Base-by-base conservation (phyloP, 2,888 invertebrate species). In the Tuta absoluta region DNA sequence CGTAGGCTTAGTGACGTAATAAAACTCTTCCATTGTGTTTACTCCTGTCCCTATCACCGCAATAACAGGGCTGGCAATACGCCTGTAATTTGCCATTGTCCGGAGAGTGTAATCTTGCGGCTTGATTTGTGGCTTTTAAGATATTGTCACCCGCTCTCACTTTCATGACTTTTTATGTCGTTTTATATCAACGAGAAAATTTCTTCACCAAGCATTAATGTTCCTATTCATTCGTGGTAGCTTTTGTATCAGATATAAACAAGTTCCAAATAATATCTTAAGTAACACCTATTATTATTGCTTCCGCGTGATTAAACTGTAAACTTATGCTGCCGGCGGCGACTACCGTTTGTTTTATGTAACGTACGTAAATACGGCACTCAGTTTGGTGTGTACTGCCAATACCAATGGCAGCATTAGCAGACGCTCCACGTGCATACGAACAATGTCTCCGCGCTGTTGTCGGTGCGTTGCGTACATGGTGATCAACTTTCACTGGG, bases 1-100 rank as follows among this genome's bases (percentile, higher is more conserved):
- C 71, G 87, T 87, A 85, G 87, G 84, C 81, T 82, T 73, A 74
- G 79, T 89, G 87, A 88, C 86, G 87, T 87, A 82, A 88, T 78
- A 72, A 72, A 75, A 78, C 69, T 76, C 72, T 57, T 37, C 28
- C 51, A 62, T 66, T 63, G 63, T 62, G 45, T 49, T 62, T 51
- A 56, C 28, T 45, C 56, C 53, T 65, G 62, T 62, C 33, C 66
- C 65, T 65, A 58, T 21, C 56, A 19, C 12, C 14, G 28, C 24
- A 33, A 24, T 56, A 56, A 57, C 24, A 24, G 17, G 51, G 23
- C 51, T 53, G 23, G 23, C 5, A 53, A 24, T 23, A 14, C 24
- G 51, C 23, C 51, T 14, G 23, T 53, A 53, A 49, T 49, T 53
- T 59, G 63, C 49, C 53, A 57, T 48, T 69, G 64, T 51, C 53